Conservation (phyloP, 2,888 invertebrate species). For the Tachina fera region DNA sequence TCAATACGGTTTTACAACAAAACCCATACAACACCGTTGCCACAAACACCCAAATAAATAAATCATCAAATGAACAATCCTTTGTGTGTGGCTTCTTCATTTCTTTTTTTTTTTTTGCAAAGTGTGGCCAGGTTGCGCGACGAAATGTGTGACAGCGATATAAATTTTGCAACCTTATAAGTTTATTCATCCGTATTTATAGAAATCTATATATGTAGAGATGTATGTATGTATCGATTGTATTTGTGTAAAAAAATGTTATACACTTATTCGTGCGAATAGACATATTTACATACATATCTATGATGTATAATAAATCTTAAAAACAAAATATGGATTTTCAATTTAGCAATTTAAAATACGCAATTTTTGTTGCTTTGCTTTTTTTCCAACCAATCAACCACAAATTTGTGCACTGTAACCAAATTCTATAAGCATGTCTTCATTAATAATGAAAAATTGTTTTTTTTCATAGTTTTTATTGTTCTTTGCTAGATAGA, state of each 20-base stretch:
- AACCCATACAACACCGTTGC: constrained; percentile 2
- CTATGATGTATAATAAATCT: neutral
- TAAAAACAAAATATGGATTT: neutral
- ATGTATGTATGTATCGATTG: neutral
- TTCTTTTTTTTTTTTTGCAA: neutral
- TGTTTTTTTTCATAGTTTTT: too few relatives aligned
- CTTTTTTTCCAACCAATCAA: neutral
- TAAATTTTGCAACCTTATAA: constrained; percentile 5
- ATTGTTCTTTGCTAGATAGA: too few relatives aligned
- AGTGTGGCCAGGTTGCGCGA: neutral
- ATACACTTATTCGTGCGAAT: neutral
- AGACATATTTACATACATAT: too few relatives aligned
- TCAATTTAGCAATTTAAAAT: neutral
- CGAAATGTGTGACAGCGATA: constrained; percentile 36
- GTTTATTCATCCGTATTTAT: constrained; percentile 12
- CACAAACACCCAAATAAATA: constrained; percentile 46
- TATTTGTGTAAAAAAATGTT: too few relatives aligned
- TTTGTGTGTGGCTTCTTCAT: neutral
- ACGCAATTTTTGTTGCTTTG: neutral
- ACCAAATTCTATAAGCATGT: too few relatives aligned
- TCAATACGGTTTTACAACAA: constrained; percentile 30
- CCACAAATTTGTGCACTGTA: too few relatives aligned
- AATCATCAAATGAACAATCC: constrained; percentile 45
- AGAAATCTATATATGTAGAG: neutral
- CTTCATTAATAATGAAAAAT: too few relatives aligned